A percentile compares a stretch with the other conserved stretches of the same genome.
phyloP scores from a whole-genome alignment of 2,797 vertebrate genomes.

The Moxostoma hubbsi region DNA sequence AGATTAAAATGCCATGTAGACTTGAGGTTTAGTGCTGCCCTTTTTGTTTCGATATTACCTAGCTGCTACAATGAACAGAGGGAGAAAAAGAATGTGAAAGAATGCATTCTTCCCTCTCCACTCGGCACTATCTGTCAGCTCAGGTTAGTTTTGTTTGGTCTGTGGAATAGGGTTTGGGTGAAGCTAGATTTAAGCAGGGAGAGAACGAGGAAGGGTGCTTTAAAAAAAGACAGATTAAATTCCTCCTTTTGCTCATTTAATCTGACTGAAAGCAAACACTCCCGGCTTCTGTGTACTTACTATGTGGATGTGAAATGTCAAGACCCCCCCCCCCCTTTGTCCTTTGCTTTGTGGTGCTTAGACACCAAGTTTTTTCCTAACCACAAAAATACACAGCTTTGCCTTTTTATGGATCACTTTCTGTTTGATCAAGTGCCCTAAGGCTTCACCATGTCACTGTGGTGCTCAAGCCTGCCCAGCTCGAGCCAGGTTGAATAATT shows the following conservation, averaged over 20 bases:
- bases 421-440: slow-evolving; percentile 34
- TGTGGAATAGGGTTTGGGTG: slow-evolving; percentile 57
- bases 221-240: slow-evolving; percentile 47
- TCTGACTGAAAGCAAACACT: slow-evolving; percentile 55
- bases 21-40: slow-evolving; percentile 67
- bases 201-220: slow-evolving; percentile 23
- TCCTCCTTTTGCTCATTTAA: slow-evolving; percentile 56
- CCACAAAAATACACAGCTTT: slow-evolving; percentile 47
- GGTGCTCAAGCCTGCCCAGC: slow-evolving; percentile 62
- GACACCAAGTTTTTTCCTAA: slow-evolving; percentile 43
- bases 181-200: slow-evolving; percentile 43
- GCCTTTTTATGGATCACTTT: slow-evolving; percentile 28
- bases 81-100: slow-evolving; percentile 19
- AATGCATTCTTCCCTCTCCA: slow-evolving; percentile 57
- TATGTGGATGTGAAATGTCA: slow-evolving; percentile 50
- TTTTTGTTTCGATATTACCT: slow-evolving; percentile 65
- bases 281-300: slow-evolving; percentile 46
- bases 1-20: slow-evolving; percentile 12
- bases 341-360: slow-evolving; percentile 40
- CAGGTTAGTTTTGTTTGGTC: slow-evolving; percentile 70
- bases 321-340: slow-evolving; percentile 38
- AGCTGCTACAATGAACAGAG: slow-evolving; percentile 22
- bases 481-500: slow-evolving; percentile 61
- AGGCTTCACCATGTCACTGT: slow-evolving; percentile 30
- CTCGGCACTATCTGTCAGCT: slow-evolving; percentile 70